Percentiles rank a stretch among this genome's conserved stretches.
Evolutionary conservation across 2,113 vertebrate species (phyloP).

Genomic region (Saguinus midas): DNA sequence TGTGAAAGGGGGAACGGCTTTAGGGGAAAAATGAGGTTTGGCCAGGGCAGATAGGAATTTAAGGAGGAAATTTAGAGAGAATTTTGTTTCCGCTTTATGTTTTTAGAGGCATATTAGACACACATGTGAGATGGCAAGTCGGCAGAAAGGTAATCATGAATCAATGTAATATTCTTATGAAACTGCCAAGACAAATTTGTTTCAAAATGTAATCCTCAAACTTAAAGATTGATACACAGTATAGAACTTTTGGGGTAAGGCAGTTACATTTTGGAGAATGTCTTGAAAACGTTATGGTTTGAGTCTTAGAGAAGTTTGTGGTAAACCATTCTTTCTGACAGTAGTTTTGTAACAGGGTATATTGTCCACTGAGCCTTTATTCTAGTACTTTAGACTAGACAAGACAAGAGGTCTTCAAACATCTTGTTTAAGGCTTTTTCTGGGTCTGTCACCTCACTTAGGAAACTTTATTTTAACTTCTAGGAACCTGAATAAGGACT

Average conservation of each 20-base stretch:
- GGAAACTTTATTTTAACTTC: not conserved
- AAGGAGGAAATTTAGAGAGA: not conserved
- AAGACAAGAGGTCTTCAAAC: not conserved
- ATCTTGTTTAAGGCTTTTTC: not conserved
- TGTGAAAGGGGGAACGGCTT: not conserved
- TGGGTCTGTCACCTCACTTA: not conserved
- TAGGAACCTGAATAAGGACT: not conserved
- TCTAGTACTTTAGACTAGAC: not conserved
- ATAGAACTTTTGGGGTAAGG: not conserved
- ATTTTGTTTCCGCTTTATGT: not conserved
- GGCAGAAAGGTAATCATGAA: not conserved
- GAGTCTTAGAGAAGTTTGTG: not conserved
- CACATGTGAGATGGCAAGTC: not conserved
- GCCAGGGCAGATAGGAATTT: not conserved
- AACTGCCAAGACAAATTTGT: not conserved
- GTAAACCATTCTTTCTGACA: not conserved
- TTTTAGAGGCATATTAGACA: not conserved
- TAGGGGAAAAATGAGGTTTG: not conserved
- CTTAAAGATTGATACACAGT: not conserved
- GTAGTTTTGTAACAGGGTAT: not conserved
- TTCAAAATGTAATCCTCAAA: not conserved
- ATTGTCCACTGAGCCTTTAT: not conserved
- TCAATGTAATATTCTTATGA: not conserved
- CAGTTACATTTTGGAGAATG: not conserved
- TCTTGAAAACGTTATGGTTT: not conserved